Evolutionary conservation across 2,113 vertebrate genomes (phyloP).

Genomic region (Hypocryptadius cinnamomeus): DNA sequence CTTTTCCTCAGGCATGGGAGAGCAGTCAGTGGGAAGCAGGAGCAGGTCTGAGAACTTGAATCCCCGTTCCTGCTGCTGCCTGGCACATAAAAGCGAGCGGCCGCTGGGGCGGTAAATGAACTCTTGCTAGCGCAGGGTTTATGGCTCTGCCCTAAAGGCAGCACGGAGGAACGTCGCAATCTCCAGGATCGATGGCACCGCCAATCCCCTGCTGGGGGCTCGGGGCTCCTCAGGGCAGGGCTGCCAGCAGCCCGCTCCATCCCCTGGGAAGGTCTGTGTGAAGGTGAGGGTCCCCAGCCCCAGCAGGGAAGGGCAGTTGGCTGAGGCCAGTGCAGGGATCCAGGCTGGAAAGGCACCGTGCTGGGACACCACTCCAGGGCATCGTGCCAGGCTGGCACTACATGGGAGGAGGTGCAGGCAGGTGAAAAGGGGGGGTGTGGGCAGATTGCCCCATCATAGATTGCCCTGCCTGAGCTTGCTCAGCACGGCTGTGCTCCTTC

Average conservation of each 20-base stretch:
- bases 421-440: background rate
- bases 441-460: background rate
- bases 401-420: accelerated
- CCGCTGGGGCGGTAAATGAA: background rate
- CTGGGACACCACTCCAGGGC: background rate
- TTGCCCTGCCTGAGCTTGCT: background rate
- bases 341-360: background rate
- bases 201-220: background rate
- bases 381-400: background rate
- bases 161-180: accelerated
- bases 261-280: background rate
- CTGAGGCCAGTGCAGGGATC: accelerated
- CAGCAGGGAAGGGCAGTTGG: background rate
- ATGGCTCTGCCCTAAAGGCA: background rate
- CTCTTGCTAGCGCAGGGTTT: background rate
- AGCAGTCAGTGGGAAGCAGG: background rate
- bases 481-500: background rate
- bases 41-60: background rate
- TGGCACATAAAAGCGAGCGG: background rate
- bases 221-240: background rate
- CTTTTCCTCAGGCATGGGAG: background rate
- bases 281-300: accelerated
- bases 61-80: background rate
- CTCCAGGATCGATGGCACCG: background rate
- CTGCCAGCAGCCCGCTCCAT: background rate